Conservation (phyloP, 2,888 invertebrate genomes). For the Dynastes tityus region DNA sequence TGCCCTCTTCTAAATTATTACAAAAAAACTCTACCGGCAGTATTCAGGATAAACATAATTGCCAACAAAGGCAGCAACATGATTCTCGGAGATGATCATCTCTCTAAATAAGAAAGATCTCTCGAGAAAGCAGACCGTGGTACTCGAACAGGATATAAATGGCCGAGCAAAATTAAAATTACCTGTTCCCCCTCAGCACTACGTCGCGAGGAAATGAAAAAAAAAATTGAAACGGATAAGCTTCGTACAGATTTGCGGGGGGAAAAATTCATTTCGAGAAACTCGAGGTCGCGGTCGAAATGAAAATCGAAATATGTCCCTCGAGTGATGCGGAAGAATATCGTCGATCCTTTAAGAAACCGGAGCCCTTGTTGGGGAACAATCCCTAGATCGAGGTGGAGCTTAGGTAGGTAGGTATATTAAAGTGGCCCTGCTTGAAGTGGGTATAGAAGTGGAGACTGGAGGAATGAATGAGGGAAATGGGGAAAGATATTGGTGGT, state of each 20-base stretch:
- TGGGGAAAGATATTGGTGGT: background rate
- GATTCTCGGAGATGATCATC: too few species aligned
- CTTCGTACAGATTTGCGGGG: background rate
- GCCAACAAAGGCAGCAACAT: too few species aligned
- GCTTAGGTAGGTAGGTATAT: background rate
- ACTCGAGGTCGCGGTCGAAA: background rate
- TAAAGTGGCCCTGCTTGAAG: background rate
- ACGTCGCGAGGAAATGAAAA: too few species aligned
- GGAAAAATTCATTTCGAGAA: constrained; percentile 11
- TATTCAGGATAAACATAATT: too few species aligned
- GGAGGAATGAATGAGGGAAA: background rate
- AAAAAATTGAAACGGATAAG: background rate
- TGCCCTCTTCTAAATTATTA: too few species aligned
- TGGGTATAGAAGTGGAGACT: background rate
- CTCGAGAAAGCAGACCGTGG: background rate
- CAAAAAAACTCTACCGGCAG: too few species aligned
- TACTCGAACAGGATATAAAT: background rate
- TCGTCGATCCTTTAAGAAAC: too few species aligned
- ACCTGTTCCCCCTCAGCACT: too few species aligned
- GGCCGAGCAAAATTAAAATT: background rate
- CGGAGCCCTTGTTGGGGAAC: background rate
- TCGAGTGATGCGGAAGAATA: background rate
- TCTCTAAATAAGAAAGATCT: too few species aligned
- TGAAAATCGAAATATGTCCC: constrained; percentile 9
- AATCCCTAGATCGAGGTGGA: background rate